These are phyloP conservation scores for Porites lobata DNA, from an alignment of 92 coral and sea anemone species.

Conservation along the genomic window DNA sequence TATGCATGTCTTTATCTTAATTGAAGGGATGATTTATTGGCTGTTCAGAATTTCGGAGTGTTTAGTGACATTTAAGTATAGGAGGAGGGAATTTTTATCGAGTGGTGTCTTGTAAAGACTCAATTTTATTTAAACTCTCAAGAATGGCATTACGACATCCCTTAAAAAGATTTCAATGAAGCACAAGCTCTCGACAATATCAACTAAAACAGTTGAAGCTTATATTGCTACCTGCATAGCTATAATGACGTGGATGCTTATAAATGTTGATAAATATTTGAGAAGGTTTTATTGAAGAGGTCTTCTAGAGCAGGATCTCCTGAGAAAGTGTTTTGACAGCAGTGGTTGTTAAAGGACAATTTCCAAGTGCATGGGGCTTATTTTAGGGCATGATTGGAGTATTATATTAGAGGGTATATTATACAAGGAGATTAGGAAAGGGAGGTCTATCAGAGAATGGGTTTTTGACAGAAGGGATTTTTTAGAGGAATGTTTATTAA, in stretches of 20 bases:
- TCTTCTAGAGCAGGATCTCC: not conserved
- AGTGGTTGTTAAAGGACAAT: not conserved
- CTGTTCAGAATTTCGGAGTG: no score
- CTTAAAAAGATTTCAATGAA: no score
- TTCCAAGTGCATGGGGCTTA: not conserved
- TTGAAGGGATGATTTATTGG: not conserved
- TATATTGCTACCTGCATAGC: no score
- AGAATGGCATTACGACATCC: not conserved
- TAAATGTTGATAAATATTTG: no score
- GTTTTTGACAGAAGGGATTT: no score
- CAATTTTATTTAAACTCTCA: not conserved
- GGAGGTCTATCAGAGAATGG: not conserved
- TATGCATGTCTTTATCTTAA: no score
- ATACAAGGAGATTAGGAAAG: not conserved
- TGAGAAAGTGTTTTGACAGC: not conserved
- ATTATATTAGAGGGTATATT: not conserved
- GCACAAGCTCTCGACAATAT: no score
- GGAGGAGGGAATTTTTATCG: not conserved
- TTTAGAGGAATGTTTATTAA: not conserved
- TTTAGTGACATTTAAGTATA: no score
- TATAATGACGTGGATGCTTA: no score
- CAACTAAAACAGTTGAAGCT: no score
- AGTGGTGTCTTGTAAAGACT: not conserved
- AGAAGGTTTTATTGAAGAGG: not conserved
- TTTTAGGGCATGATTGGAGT: not conserved